Base-by-base conservation (phyloP, 2,888 invertebrate species). In the Drosophila heteroneura region DNA sequence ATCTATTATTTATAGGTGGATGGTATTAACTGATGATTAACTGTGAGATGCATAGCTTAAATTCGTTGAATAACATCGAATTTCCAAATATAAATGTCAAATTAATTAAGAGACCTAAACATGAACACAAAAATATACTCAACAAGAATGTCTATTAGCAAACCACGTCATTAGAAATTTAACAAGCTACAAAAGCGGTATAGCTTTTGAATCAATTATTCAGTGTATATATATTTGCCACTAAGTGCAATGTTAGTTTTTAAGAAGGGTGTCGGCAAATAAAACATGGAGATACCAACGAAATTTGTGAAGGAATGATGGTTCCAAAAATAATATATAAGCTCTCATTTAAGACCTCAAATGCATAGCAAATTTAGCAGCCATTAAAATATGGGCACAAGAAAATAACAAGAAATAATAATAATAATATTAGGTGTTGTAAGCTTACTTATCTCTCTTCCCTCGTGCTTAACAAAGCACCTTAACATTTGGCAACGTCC, bases 401-500 rank as follows among this genome's bases (percentile, higher is more conserved):
- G 26, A 47, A 26, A 47, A 26, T 47, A 47, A 47, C 26, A 47
- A 47, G 4, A 9, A 26, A 26, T 26, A 16, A 47, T 26, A 47
- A 14, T 47, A 47, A 26, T 16, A 47, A 9, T 26, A 26, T 47
- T 47, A 16, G 47, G 16, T 16, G 2, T 16, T 9, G 5, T 16
- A 7, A 16, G 16, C 16, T 9, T 26, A 47, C 47, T 47, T 16
- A 9, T 16, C 16, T 47, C 26, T 47, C 79, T 33, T 35, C 69
- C 76, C 71, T 71, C 68, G 61, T 10, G 26, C 28, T 61, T 49
- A 58, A 61, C 22, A 47, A 56, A 60, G 26, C 61, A 58, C 63
- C 61, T 60, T 71, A 57, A 54, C 57, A 64, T 69, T 63, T 51
- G 63, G 57, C 64, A 33, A 60, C 56, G 52, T 32, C 57, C 73